phyloP scores from a whole-genome alignment of 2,888 invertebrate genomes.

The Oscheius sp. region DNA sequence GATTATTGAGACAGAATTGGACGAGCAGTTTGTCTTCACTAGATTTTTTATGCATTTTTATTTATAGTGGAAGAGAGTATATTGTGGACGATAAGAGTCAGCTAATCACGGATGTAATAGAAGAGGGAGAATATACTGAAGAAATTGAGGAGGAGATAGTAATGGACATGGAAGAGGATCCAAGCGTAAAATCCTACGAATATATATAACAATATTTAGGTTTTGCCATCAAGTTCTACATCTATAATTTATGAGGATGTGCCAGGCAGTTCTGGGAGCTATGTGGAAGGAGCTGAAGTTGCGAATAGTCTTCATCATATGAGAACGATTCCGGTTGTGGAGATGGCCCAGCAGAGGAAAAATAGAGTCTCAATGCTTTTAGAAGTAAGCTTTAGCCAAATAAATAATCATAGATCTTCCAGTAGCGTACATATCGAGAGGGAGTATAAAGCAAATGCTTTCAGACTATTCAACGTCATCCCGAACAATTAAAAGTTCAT shows the following conservation, averaged over 20 bases:
- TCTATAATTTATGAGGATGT: neutral
- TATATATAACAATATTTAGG: neutral
- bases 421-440: too few species aligned
- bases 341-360: neutral
- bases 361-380: neutral
- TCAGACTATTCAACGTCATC: constrained; percentile 6
- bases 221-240: neutral
- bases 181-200: neutral
- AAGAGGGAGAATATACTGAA: constrained; percentile 32
- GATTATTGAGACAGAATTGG: constrained; percentile 5
- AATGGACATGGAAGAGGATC: constrained; percentile 12
- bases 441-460: neutral
- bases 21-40: neutral
- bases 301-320: neutral
- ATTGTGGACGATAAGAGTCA: constrained; percentile 30
- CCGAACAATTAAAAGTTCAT: neutral
- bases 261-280: too few species aligned
- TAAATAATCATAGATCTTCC: too few species aligned
- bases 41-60: neutral
- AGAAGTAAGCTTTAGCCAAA: neutral
- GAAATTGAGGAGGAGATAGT: constrained; percentile 30
- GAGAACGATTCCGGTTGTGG: neutral
- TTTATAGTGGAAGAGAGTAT: neutral
- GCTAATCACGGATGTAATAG: neutral
- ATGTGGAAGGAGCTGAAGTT: too few species aligned